Evolutionary conservation across 1,140 invertebrate species (phyloP).

Genomic region (Tetragnatha versicolor): DNA sequence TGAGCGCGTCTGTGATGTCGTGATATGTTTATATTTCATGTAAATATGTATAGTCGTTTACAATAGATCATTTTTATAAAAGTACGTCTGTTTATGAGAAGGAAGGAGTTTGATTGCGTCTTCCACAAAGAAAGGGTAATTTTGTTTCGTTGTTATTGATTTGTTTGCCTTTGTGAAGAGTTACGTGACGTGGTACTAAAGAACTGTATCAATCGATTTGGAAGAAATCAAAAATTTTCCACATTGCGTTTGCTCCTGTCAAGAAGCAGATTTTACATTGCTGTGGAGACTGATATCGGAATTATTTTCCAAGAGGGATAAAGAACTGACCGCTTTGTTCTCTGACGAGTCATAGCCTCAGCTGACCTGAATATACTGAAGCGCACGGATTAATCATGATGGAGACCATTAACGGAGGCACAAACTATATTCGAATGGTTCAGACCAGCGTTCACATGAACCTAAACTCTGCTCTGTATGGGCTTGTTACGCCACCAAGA

Average conservation of each 20-base stretch:
- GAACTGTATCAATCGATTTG: neutral
- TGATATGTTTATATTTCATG: constrained; percentile 52
- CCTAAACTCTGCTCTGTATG: constrained; percentile 21
- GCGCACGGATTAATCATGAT: constrained; percentile 33
- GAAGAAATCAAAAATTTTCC: neutral
- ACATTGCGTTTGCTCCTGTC: neutral
- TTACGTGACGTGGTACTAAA: constrained; percentile 39
- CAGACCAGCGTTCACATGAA: constrained; percentile 38
- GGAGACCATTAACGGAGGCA: constrained; percentile 24
- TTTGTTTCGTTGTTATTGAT: neutral
- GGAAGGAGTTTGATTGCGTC: constrained; percentile 35
- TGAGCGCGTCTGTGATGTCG: constrained; percentile 27
- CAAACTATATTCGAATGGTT: constrained; percentile 15
- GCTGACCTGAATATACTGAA: neutral
- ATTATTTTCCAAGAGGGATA: neutral
- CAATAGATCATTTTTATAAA: constrained; percentile 33
- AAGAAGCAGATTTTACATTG: too few species aligned
- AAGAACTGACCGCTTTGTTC: neutral
- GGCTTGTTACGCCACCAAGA: constrained; percentile 40
- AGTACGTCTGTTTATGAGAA: neutral
- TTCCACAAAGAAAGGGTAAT: constrained; percentile 30
- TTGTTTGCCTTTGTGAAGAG: neutral
- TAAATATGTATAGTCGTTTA: constrained; percentile 51
- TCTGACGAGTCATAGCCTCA: neutral
- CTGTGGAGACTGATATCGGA: neutral